Evolutionary conservation across 2,113 vertebrate genomes (phyloP), one percentile per base, ranked within the genome.

Genomic region (Hippocampus zosterae): DNA sequence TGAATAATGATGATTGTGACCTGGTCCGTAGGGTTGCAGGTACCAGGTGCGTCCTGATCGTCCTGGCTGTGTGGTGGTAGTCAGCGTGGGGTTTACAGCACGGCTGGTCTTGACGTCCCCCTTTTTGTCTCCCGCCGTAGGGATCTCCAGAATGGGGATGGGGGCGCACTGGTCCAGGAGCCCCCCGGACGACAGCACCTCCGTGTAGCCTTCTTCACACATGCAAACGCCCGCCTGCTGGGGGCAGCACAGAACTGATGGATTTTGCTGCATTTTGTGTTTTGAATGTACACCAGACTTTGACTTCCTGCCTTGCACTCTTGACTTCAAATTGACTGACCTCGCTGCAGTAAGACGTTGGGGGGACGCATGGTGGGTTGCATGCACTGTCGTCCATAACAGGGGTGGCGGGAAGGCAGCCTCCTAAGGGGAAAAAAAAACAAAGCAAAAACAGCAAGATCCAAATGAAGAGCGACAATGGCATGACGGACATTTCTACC

Each of bases 31-130:
- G 8, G 96, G 97, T 86, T 98, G 96, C 60, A 99, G 93, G 93
- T 97, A 98, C 97, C 97, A 99, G 72, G 95, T 95, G 71, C 94
- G 93, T 18, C 94, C 96, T 0, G 76, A 75, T 73, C 93, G 90
- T 73, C 95, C 95, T 4, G 94, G 90, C 84, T 92, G 93, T 69
- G 89, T 90, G 72, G 88, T 92, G 81, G 91, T 90, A 67, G 94
- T 89, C 64, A 91, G 90, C 19, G 97, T 98, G 50, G 97, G 95
- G 81, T 98, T 94, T 23, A 95, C 86, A 69, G 96, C 95, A 69
- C 95, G 94, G 70, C 96, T 98, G 75, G 96, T 99, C 93, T 98
- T 97, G 85, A 97, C 94, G 19, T 98, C 95, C n/a, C 88, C 93
- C 67, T 93, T 94, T 85, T 93, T 95, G 90, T 95, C 94, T 68